Percentiles rank a stretch among this genome's conserved stretches.
phyloP scores from a whole-genome alignment of 2,113 vertebrate genomes.

The Noturus placidus region DNA sequence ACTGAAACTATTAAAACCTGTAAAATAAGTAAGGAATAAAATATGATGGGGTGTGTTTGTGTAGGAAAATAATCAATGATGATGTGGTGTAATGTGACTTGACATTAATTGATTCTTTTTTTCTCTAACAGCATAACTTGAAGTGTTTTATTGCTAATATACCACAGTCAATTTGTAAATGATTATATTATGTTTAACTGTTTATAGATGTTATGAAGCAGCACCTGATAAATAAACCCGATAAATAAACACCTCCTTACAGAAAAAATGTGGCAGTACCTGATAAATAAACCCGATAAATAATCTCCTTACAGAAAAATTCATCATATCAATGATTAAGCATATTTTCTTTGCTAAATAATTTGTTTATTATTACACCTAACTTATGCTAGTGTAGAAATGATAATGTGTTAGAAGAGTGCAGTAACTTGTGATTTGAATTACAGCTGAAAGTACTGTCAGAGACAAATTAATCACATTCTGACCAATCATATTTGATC shows the following conservation, averaged over 20 bases:
- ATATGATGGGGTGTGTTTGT: not conserved
- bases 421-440: not conserved
- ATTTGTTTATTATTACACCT: not conserved
- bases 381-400: not conserved
- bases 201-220: no score
- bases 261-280: no score
- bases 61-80: not conserved
- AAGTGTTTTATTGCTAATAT: not conserved
- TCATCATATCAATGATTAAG: not conserved
- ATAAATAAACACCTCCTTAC: not conserved
- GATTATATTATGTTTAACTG: not conserved
- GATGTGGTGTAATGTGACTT: not conserved
- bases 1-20: not conserved
- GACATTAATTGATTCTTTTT: not conserved
- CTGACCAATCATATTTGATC: not conserved
- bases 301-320: not conserved
- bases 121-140: not conserved
- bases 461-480: not conserved
- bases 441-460: not conserved
- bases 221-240: not conserved
- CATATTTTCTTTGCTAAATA: not conserved
- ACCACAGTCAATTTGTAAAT: not conserved
- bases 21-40: not conserved
- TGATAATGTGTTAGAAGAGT: not conserved
- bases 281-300: not conserved